Evolutionary conservation across 1,140 invertebrate species (phyloP), one percentile per base, ranked within the genome.

Genomic region (Papilio glaucus): DNA sequence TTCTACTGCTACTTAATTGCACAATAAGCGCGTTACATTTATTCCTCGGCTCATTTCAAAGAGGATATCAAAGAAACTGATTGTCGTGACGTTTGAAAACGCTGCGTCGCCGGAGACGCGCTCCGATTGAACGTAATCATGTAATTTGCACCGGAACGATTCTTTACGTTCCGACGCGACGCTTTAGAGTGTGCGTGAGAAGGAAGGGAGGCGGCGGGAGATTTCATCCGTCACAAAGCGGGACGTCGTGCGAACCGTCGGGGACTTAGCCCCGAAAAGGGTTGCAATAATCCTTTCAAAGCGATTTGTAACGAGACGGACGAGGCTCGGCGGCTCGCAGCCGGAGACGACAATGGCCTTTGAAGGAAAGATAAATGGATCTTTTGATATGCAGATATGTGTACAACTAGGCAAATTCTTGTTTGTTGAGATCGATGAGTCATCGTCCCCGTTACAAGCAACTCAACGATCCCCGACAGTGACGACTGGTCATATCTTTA

Each of bases 331-430:
- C 42, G 42, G 15, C n/a, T n/a, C 42, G 39, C 39, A 12, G 42
- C 42, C 49, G 21, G 49, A 53, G 49, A 53, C 49, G 24, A 53
- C 49, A 53, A 53, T 53, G 49, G 8, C 49, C 18, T 53, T 24
- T 12, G 49, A 24, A 6, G 10, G 49, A 53, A 53, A 53, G 49
- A 53, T 53, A 53, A 53, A 53, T 53, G 49, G 49, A 53, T 26
- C 49, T 53, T 53, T 53, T 53, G 49, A 53, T 53, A 53, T 53
- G 49, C 49, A 53, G 49, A 53, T 53, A 53, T 24, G 18, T 53
- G 21, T 53, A 53, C 4, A 49, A 10, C 3, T 53, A 53, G 12
- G 15, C n/a, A 21, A 49, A 49, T 49, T 18, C 45, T 49, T 49
- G n/a, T 49, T 49, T 53, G 18, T 21, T 10, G 21, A 21, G 10